A percentile compares a stretch with the other conserved stretches of the same genome.
phyloP scores from a whole-genome alignment of 2,888 invertebrate genomes.

The Aleiodes testaceus region DNA sequence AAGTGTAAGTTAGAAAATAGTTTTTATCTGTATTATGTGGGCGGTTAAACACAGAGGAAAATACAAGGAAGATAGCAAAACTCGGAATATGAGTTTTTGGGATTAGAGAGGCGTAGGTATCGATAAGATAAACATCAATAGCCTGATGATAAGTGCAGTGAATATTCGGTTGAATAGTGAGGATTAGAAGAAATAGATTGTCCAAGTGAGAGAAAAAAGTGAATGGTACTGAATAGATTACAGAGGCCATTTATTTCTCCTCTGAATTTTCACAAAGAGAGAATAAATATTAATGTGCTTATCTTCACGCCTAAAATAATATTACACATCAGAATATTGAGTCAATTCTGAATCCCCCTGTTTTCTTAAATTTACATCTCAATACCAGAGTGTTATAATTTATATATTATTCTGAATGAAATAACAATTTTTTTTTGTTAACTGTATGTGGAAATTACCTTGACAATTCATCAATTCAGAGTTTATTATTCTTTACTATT shows the following conservation, averaged over 20 bases:
- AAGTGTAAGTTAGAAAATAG: too few relatives aligned
- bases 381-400: background rate
- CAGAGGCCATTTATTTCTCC: background rate
- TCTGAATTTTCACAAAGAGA: background rate
- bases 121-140: constrained; percentile 3
- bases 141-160: background rate
- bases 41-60: background rate
- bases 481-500: too few relatives aligned
- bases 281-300: constrained; percentile 2
- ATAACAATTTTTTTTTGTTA: background rate
- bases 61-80: background rate
- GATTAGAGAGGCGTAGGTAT: background rate
- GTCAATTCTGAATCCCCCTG: background rate
- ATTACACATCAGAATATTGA: constrained; percentile 6
- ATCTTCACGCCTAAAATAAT: background rate
- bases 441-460: background rate
- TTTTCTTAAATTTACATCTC: background rate
- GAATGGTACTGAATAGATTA: too few relatives aligned
- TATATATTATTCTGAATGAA: background rate
- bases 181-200: too few relatives aligned
- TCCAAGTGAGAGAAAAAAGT: too few relatives aligned
- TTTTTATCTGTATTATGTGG: too few relatives aligned
- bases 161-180: too few relatives aligned
- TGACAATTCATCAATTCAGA: too few relatives aligned
- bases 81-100: background rate